These are phyloP conservation scores for Cyprinodon brontotheroides DNA, from an alignment of 2,113 vertebrate genomes.

Conservation along the genomic window DNA sequence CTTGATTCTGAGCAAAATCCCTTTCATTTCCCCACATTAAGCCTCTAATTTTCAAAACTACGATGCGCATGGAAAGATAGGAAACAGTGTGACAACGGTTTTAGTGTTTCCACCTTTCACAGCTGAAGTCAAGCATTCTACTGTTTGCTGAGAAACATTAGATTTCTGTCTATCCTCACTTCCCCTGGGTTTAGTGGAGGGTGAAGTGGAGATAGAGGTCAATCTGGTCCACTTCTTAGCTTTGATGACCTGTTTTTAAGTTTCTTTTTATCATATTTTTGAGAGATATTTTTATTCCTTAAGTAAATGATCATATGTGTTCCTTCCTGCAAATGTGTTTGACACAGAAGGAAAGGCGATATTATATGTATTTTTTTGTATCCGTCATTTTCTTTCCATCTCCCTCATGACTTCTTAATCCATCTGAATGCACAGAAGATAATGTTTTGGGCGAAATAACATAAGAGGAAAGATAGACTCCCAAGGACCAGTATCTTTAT, in stretches of 20 bases:
- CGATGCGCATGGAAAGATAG: background rate
- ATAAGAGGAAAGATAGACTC: constrained; percentile 99
- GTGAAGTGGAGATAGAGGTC: constrained; percentile 53
- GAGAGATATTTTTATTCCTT: constrained; percentile 66
- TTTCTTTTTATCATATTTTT: constrained; percentile 70
- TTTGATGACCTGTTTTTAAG: constrained; percentile 49
- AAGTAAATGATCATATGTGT: constrained; percentile 65
- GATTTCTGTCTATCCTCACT: constrained; percentile 80
- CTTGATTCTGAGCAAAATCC: background rate
- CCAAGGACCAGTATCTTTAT: constrained; percentile 99
- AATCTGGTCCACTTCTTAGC: constrained; percentile 36
- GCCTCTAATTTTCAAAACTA: background rate
- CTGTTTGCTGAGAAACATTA: constrained; percentile 44
- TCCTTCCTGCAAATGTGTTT: constrained; percentile 66
- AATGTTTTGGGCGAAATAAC: constrained; percentile 99
- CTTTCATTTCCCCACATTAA: background rate
- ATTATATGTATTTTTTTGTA: constrained; percentile 97
- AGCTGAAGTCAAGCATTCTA: constrained; percentile 16
- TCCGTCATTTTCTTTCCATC: constrained; percentile 99
- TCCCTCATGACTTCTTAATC: constrained; percentile 99
- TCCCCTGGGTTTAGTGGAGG: constrained; percentile 64
- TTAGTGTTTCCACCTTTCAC: constrained; percentile 24
- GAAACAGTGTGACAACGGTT: background rate
- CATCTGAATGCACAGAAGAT: constrained; percentile 99
- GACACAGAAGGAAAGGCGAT: constrained; percentile 89